Percentiles rank a stretch among this genome's conserved stretches.
Evolutionary conservation across 1,140 invertebrate species (phyloP).

Genomic region (Bactericera cockerelli): DNA sequence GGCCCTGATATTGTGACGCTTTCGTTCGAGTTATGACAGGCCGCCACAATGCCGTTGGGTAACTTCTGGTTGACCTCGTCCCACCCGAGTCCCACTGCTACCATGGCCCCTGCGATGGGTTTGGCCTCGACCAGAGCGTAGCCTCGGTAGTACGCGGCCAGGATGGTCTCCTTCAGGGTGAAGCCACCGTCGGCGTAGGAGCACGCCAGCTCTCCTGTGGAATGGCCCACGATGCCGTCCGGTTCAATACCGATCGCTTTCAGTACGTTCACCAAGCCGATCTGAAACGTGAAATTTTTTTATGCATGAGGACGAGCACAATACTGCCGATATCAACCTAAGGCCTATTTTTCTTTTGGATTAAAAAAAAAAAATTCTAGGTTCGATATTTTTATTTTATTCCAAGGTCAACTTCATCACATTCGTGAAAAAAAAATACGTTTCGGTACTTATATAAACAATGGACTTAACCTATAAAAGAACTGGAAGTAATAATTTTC

Average conservation of each 20-base stretch:
- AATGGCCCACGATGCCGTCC: constrained; percentile 75
- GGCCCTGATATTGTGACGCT: constrained; percentile 77
- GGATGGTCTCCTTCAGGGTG: constrained; percentile 65
- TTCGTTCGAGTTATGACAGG: constrained; percentile 71
- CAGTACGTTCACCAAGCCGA: constrained; percentile 66
- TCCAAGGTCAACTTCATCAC: too few species aligned
- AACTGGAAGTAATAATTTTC: too few species aligned
- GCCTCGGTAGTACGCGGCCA: constrained; percentile 51
- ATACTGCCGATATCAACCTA: too few species aligned
- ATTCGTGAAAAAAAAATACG: too few species aligned
- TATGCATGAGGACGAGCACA: too few species aligned
- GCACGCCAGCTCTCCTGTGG: constrained; percentile 77
- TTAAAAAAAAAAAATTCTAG: too few species aligned
- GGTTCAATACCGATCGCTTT: constrained; percentile 50
- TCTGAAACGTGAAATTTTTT: constrained; percentile 35
- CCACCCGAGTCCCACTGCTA: constrained; percentile 23
- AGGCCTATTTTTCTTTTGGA: too few species aligned
- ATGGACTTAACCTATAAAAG: too few species aligned
- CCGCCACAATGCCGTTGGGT: constrained; percentile 54
- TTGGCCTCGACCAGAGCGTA: constrained; percentile 35
- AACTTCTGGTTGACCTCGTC: constrained; percentile 37
- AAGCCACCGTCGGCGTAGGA: constrained; percentile 76
- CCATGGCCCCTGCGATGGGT: constrained; percentile 25
- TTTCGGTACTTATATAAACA: too few species aligned
- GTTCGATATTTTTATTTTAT: too few species aligned